Base-by-base conservation (phyloP, 2,888 invertebrate species). In the Phytoseiulus persimilis region DNA sequence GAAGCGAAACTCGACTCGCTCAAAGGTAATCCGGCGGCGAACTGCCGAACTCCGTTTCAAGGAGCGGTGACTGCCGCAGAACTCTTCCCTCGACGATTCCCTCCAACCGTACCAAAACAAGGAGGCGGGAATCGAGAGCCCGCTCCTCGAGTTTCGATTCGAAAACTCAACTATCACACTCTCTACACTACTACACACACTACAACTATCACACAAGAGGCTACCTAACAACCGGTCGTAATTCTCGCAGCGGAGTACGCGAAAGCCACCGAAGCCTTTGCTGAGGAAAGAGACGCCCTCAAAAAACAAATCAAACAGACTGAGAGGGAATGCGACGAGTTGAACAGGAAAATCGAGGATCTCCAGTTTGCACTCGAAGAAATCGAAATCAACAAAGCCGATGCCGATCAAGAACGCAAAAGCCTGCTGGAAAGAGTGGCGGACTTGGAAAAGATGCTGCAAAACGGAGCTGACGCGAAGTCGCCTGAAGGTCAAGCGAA, bases 291-390 rank as follows among this genome's bases (percentile, higher is more conserved):
- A 90, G 92, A 92, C 89, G 91, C 91, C 18, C 91, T 93, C 83
- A 92, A 93, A 90, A 92, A 92, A 90, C 90, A 93, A 89, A 92
- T 92, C 89, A 91, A 92, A 89, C 91, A 92, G 89, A 92, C 93
- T 33, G 91, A 92, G 83, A 90, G 91, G n/a, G 92, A 93, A 91
- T 92, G 93, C 83, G 91, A 92, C 65, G 92, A 92, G 46, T 92
- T 92, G 90, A 91, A 91, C 87, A 95, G 95, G 92, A 96, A 95
- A 93, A 95, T 95, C 14, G 97, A 98, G 93, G 98, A 98, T 93
- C 94, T 98, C 90, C 95, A 96, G 93, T 98, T 98, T 92, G 93
- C 96, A 90, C 95, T 96, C 91, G 98, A 98, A 93, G 98, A 98
- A 93, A 97, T 97, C 91, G 95, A 96, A 89, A 96, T 98, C 92